phyloP scores from a whole-genome alignment of 2,113 vertebrate species.

The Xyrauchen texanus region DNA sequence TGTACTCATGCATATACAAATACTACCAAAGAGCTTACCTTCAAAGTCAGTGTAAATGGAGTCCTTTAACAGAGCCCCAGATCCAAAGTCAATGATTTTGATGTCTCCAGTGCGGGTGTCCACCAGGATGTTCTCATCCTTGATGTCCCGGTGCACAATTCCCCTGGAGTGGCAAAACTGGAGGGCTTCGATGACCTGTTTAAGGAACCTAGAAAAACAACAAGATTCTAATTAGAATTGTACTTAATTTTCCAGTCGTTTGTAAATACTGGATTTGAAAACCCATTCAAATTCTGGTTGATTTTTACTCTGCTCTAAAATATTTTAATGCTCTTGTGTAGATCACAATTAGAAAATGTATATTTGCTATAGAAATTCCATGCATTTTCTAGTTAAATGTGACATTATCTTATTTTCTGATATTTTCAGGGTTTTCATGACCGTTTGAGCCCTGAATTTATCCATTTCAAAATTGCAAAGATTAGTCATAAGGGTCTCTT shows the following conservation, averaged over 20 bases:
- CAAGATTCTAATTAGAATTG: neutral
- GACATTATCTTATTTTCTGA: no score
- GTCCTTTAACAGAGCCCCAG: slow-evolving; percentile 77
- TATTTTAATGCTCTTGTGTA: no score
- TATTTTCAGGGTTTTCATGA: no score
- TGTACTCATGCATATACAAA: neutral
- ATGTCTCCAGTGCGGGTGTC: slow-evolving; percentile 75
- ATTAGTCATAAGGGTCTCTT: neutral
- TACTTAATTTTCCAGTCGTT: neutral
- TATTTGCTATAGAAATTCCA: no score
- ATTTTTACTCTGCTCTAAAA: no score
- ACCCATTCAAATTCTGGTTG: no score
- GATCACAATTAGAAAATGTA: no score
- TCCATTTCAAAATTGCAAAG: no score
- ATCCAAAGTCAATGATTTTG: slow-evolving; percentile 85
- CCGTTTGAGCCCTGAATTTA: no score
- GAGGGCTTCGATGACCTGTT: slow-evolving; percentile 77
- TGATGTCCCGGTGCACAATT: slow-evolving; percentile 83
- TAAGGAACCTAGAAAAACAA: slow-evolving; percentile 68
- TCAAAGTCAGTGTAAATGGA: slow-evolving; percentile 80
- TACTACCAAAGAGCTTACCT: slow-evolving; percentile 65
- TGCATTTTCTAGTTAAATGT: no score
- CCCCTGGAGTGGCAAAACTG: slow-evolving; percentile 76
- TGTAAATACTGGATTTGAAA: no score
- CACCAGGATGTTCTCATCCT: slow-evolving; percentile 85